phyloP scores from a whole-genome alignment of 1,140 invertebrate species.

The Halictus rubicundus region DNA sequence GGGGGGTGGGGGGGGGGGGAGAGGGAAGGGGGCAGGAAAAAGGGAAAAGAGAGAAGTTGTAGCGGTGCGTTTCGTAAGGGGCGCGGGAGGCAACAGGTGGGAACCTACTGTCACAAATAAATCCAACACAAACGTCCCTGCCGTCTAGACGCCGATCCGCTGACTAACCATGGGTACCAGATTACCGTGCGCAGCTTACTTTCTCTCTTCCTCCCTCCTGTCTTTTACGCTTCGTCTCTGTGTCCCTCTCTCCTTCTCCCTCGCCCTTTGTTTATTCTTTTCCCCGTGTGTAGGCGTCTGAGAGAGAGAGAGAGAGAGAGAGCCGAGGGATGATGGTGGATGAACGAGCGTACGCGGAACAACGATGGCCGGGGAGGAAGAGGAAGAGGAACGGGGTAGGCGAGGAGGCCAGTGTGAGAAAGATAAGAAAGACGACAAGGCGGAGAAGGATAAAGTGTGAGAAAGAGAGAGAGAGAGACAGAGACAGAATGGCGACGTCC shows the following conservation, averaged over 20 bases:
- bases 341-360: slow-evolving; percentile 5
- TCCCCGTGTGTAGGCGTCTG: not conserved
- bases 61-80: slow-evolving; percentile 67
- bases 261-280: not conserved
- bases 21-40: slow-evolving; percentile 51
- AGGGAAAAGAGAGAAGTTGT: slow-evolving; percentile 51
- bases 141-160: slow-evolving; percentile 70
- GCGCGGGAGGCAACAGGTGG: slow-evolving; percentile 77
- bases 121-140: slow-evolving; percentile 73
- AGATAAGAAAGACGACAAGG: slow-evolving; percentile 11
- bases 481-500: not conserved
- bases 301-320: not conserved
- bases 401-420: slow-evolving; percentile 1
- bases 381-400: not conserved
- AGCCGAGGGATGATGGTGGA: slow-evolving; percentile 17
- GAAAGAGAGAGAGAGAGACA: not conserved
- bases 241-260: not conserved
- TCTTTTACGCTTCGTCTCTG: not conserved
- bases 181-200: slow-evolving; percentile 38
- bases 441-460: not conserved
- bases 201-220: slow-evolving; percentile 4
- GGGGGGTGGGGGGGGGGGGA: slow-evolving; percentile 19
- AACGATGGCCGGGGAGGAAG: not conserved
- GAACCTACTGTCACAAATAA: slow-evolving; percentile 75
- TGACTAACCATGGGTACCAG: slow-evolving; percentile 68